Evolutionary conservation across 2,888 invertebrate species (phyloP), one percentile per base, ranked within the genome.

Genomic region (Lycophotia porphyrea): DNA sequence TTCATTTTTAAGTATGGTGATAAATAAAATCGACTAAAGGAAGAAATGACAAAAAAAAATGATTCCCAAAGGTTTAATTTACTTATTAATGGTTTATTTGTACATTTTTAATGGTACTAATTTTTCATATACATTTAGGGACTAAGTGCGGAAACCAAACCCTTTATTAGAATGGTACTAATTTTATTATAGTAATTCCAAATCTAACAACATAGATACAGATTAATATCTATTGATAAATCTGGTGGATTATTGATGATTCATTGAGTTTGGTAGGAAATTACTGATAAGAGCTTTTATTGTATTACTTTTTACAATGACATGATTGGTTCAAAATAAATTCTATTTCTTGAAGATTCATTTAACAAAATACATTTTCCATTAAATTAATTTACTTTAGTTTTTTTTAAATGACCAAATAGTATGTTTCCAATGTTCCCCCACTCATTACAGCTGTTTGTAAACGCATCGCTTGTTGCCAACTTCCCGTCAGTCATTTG

Each of bases 401-500:
- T 39, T 63, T 80, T 80, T 76, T 81, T 71, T 55, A 36, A 34
- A 76, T 39, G 27, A 63, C 61, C 82, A 84, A 87, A 78, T 82
- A 80, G 79, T 85, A 66, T 61, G 70, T 78, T 87, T 88, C 84
- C 78, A 84, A 88, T 87, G 84, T 86, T 88, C 88, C 89, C 89
- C 91, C 91, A 90, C 86, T 91, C 88, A 92, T 80, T 86, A 93
- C 94, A 96, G 95, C 96, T 95, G 96, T 96, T 96, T 95, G 93
- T 95, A 94, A 94, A 95, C 94, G 94, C 92, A 88, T 90, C 94
- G 95, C 95, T 96, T 96, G 95, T 93, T 95, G 93, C 94, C 92
- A 95, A 95, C 95, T 96, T 96, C 95, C 90, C 93, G 93, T 93
- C 94, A 94, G 93, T 96, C 95, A 95, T 94, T 95, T 94, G 94